Evolutionary conservation across 2,888 invertebrate species (phyloP), one percentile per base, ranked within the genome.

Genomic region (Petrophora chlorosata): DNA sequence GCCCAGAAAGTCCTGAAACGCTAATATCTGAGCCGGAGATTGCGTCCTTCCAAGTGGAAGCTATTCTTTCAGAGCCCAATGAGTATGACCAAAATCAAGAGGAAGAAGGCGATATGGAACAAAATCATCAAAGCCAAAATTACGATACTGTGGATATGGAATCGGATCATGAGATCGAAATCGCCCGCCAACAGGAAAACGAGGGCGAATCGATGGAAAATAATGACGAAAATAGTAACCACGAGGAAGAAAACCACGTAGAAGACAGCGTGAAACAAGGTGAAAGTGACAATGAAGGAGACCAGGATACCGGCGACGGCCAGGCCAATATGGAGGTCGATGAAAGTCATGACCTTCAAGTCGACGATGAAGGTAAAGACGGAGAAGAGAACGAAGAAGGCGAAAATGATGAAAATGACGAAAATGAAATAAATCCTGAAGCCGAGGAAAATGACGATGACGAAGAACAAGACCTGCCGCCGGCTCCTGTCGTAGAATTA

Each of bases 1-100:
- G 85, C 0, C 90, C 90, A 0, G 91, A 85, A 59, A 91, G 91
- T 57, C 90, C 91, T 0, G 91, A 91, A 63, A 90, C 90, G 5
- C 70, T 91, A 39, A 89, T 90, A 67, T 91, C 91, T 1, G 90
- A 91, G 61, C 90, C 91, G 5, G 91, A 91, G 72, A 86, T 91
- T 34, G 85, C 90, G 7, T 89, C 90, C 10, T 91, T 90, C 56
- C 91, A 90, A 78, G 91, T 91, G 10, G 91, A 91, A 65, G 66
- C 91, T 16, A 90, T 91, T 51, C 65, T 91, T 25, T 82, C 90
- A 0, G 91, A 91, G 60, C 90, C 90, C 0, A 88, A 85, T 54
- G 76, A 71, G 1, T 87, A 78, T 53, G 80, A 82, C 14, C 73
- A 73, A 38, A 71, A 75, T 28, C 69, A 54, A 59, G 76, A 80